Percentiles rank a stretch among this genome's conserved stretches.
Conservation (phyloP, 2,888 invertebrate genomes). For the Argyresthia albistria region DNA sequence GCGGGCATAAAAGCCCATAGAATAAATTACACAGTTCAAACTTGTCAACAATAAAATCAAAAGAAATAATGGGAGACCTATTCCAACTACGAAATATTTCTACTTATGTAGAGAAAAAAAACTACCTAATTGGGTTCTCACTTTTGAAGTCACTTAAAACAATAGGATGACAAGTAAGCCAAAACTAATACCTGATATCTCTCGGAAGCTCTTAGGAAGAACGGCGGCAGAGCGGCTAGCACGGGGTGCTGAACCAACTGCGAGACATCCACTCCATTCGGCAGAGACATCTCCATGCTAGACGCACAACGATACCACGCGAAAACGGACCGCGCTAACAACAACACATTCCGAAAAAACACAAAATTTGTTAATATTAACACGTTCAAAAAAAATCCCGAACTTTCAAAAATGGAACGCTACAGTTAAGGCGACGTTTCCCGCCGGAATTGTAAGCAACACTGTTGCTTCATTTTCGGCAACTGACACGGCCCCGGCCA, state of each 20-base stretch:
- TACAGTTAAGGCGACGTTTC: conserved; percentile 11
- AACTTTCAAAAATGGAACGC: conserved; percentile 10
- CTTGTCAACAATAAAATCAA: too few species aligned
- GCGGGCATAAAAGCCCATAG: too few species aligned
- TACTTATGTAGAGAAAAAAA: too few species aligned
- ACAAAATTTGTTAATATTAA: too few species aligned
- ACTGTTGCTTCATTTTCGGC: conserved; percentile 64
- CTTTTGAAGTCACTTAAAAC: too few species aligned
- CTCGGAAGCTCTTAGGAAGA: conserved; percentile 90
- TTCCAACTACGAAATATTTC: too few species aligned
- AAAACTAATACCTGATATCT: conserved; percentile 79
- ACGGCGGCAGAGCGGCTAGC: conserved; percentile 87
- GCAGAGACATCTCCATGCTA: conserved; percentile 80
- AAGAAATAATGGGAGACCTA: too few species aligned
- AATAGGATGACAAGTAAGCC: too few species aligned
- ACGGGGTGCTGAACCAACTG: conserved; percentile 90
- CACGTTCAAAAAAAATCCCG: conserved; percentile 7
- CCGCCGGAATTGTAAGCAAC: conserved; percentile 45
- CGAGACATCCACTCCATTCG: conserved; percentile 89
- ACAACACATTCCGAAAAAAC: conserved; percentile 6
- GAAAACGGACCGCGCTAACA: background rate
- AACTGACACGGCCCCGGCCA: conserved; percentile 39
- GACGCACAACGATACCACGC: conserved; percentile 1
- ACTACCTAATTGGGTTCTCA: too few species aligned
- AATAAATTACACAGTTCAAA: too few species aligned